Conservation (phyloP, 2,888 invertebrate species). For the Petrolisthes manimaculis region DNA sequence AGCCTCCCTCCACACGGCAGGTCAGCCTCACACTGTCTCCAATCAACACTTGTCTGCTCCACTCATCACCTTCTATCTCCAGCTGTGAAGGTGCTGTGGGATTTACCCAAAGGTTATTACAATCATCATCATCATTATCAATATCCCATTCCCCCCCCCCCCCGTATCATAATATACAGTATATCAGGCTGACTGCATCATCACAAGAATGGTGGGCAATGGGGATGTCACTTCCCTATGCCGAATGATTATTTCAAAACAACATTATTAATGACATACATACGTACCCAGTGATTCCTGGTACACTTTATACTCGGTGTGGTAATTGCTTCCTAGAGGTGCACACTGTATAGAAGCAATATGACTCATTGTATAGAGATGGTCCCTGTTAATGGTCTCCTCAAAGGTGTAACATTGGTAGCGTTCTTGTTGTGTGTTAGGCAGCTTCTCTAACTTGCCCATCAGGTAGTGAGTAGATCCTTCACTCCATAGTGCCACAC, state of each 20-base stretch:
- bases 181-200: too few species aligned
- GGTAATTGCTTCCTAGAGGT: neutral
- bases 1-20: conserved; percentile 21
- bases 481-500: conserved; percentile 46
- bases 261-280: neutral
- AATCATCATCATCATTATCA: neutral
- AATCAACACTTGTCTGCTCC: conserved; percentile 18
- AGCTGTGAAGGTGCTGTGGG: conserved; percentile 26
- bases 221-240: neutral
- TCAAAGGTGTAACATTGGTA: conserved; percentile 39
- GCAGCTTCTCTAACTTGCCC: neutral
- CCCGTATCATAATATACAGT: neutral
- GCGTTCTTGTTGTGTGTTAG: neutral
- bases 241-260: neutral
- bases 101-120: neutral
- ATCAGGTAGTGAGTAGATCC: conserved; percentile 32
- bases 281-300: conserved; percentile 23
- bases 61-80: conserved; percentile 15
- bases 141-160: too few species aligned
- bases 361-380: conserved; percentile 20
- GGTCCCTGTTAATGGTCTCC: conserved; percentile 14
- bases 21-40: conserved; percentile 23
- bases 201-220: neutral
- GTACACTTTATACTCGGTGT: conserved; percentile 20
- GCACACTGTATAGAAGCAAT: conserved; percentile 9